Evolutionary conservation across 2,888 invertebrate species (phyloP).

Genomic region (Latheticus oryzae): DNA sequence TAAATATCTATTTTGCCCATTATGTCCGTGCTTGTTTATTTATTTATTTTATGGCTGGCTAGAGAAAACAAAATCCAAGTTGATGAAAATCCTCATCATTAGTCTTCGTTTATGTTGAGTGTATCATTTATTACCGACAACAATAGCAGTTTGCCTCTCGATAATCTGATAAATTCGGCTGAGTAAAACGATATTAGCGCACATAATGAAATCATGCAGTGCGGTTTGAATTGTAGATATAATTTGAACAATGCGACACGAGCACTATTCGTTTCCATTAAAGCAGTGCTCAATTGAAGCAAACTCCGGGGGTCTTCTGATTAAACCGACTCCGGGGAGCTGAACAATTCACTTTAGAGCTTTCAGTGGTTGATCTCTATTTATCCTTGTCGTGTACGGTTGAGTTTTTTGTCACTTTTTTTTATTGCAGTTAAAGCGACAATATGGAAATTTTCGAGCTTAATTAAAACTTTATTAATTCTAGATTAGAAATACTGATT

Average conservation of each 20-base stretch:
- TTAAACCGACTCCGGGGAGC: constrained; percentile 58
- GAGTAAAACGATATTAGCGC: constrained; percentile 34
- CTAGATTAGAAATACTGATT: too few relatives aligned
- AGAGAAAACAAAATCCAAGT: neutral
- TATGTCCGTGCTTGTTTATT: too few relatives aligned
- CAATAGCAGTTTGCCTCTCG: constrained; percentile 41
- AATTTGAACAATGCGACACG: constrained; percentile 57
- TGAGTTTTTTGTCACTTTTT: constrained; percentile 21
- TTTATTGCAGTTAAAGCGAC: too few relatives aligned
- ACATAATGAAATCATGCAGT: constrained; percentile 56
- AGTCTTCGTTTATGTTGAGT: constrained; percentile 8
- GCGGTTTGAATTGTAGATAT: constrained; percentile 52
- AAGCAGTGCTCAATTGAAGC: constrained; percentile 54
- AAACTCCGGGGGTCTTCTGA: constrained; percentile 55
- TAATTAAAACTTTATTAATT: too few relatives aligned
- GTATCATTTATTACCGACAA: constrained; percentile 15
- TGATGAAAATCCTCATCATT: neutral
- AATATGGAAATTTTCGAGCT: too few relatives aligned
- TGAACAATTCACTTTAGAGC: constrained; percentile 48
- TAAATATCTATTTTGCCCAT: too few relatives aligned
- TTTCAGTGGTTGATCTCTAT: constrained; percentile 35
- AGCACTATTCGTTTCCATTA: constrained; percentile 60
- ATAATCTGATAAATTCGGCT: constrained; percentile 37
- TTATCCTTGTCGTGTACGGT: constrained; percentile 25
- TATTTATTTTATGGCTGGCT: too few relatives aligned